A percentile compares a stretch with the other conserved stretches of the same genome.
These are phyloP conservation scores for Elaeidobius kamerunicus DNA, from an alignment of 2,888 invertebrate genomes.

Conservation along the genomic window DNA sequence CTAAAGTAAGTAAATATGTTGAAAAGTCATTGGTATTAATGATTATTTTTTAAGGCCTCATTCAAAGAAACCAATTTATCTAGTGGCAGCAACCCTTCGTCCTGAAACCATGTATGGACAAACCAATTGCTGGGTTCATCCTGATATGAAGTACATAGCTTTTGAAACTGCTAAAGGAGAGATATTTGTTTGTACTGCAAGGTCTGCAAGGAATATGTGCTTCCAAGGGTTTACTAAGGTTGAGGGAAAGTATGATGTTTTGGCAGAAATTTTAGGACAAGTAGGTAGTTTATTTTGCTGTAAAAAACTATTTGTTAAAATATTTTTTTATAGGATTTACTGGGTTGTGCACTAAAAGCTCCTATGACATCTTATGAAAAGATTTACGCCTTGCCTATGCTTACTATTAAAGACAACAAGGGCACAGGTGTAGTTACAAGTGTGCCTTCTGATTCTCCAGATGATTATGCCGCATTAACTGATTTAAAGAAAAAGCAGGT, in stretches of 20 bases:
- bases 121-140: conserved; percentile 98
- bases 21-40: not conserved
- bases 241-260: conserved; percentile 73
- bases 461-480: conserved; percentile 93
- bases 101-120: conserved; percentile 99
- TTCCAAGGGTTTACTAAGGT: conserved; percentile 86
- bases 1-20: conserved; percentile 55
- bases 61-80: conserved; percentile 60
- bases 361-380: conserved; percentile 79
- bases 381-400: conserved; percentile 94
- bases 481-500: conserved; percentile 91
- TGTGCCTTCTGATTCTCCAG: conserved; percentile 98
- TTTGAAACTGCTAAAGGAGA: conserved; percentile 71
- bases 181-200: conserved; percentile 80
- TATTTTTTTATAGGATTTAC: conserved; percentile 56
- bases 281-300: conserved; percentile 46
- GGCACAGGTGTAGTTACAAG: conserved; percentile 98
- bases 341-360: conserved; percentile 81
- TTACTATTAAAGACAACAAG: conserved; percentile 96
- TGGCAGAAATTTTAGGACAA: conserved; percentile 68
- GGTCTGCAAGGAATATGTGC: conserved; percentile 93
- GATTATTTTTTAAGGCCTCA: conserved; percentile 48
- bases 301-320: not conserved
- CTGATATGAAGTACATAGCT: conserved; percentile 91
- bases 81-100: conserved; percentile 96